Evolutionary conservation across 2,888 invertebrate species (phyloP).

Genomic region (Drosophila buzzatii): DNA sequence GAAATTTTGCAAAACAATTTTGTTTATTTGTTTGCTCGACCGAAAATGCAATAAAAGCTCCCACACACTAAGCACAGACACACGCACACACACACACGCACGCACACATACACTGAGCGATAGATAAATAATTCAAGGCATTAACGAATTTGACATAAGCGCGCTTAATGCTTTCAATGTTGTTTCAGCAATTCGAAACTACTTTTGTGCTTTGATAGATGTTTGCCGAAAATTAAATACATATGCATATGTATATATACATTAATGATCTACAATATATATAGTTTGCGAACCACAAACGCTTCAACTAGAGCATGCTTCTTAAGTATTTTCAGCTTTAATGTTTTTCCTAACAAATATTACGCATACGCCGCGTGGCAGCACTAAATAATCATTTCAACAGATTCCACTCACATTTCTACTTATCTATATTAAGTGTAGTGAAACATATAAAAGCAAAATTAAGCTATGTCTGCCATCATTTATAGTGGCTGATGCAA

Average conservation of each 20-base stretch:
- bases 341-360: not conserved
- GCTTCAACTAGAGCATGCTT: not conserved
- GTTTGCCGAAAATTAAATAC: not conserved
- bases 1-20: conserved; percentile 46
- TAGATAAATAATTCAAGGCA: conserved; percentile 7
- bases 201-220: not conserved
- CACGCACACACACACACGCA: not conserved
- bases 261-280: not conserved
- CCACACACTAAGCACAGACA: conserved; percentile 27
- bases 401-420: too few species aligned
- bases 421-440: too few species aligned
- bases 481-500: not conserved
- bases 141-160: conserved; percentile 14
- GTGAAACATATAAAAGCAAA: too few species aligned
- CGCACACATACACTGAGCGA: conserved; percentile 6
- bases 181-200: not conserved
- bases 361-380: not conserved
- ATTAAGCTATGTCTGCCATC: not conserved
- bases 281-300: not conserved
- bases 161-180: not conserved
- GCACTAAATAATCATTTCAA: not conserved
- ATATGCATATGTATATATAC: not conserved
- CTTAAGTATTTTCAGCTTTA: not conserved
- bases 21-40: conserved; percentile 59
- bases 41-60: conserved; percentile 61